Evolutionary conservation across 37 sponge, comb jelly and placozoan genomes (phyloP).

Genomic region (Hormiphora californensis): DNA sequence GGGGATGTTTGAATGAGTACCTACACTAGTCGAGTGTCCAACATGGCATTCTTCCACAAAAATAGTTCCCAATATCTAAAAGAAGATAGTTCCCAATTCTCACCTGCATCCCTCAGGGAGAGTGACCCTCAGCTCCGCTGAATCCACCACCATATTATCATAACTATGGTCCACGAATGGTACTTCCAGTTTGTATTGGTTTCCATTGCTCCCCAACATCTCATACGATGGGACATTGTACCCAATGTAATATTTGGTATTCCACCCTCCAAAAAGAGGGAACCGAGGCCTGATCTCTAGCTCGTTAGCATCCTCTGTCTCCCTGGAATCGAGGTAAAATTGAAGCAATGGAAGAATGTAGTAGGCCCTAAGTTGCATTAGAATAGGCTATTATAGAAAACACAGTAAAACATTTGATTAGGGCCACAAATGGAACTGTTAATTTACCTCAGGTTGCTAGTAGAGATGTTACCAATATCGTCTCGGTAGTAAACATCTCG

Average conservation of each 20-base stretch:
- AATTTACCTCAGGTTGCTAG: constrained; percentile 64
- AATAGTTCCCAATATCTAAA: no score
- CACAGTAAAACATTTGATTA: not conserved
- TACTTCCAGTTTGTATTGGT: constrained; percentile 72
- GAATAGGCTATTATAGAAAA: not conserved
- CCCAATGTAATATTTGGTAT: constrained; percentile 86
- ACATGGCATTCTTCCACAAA: no score
- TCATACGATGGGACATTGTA: constrained; percentile 92
- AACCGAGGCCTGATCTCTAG: constrained; percentile 84
- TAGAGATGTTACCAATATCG: constrained; percentile 97
- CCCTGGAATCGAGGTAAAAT: no score
- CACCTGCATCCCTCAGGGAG: constrained; percentile 88
- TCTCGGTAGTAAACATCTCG: constrained; percentile 90
- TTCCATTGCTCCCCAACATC: constrained; percentile 72
- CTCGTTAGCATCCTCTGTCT: constrained; percentile 75
- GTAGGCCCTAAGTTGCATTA: no score
- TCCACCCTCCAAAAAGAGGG: constrained; percentile 97
- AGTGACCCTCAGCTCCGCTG: constrained; percentile 63
- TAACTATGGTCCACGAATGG: constrained; percentile 81
- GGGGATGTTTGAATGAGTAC: no score
- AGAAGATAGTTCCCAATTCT: no score
- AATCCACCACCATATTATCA: constrained; percentile 76
- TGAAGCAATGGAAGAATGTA: no score
- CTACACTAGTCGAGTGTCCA: no score
- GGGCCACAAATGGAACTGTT: not conserved